Evolutionary conservation across 2,888 invertebrate genomes (phyloP).

Genomic region (Mactromeris polynyma): DNA sequence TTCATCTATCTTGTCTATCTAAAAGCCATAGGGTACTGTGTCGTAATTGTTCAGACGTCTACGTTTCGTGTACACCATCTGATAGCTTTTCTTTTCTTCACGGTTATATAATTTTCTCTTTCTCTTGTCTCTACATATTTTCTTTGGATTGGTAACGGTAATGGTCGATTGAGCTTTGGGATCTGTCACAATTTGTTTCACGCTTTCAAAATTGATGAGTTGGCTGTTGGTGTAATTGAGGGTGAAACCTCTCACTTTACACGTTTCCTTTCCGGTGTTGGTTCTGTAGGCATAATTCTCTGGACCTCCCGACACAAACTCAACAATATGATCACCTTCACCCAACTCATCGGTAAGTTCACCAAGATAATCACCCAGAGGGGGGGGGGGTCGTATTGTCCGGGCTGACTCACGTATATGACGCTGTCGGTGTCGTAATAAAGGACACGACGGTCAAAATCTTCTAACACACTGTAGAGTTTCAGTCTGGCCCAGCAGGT

Average conservation of each 20-base stretch:
- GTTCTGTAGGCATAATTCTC: slow-evolving; percentile 47
- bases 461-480: slow-evolving; percentile 53
- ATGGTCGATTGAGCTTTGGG: neutral
- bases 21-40: slow-evolving; percentile 49
- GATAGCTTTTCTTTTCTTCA: slow-evolving; percentile 84
- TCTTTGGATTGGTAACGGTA: slow-evolving; percentile 35
- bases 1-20: no score
- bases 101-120: slow-evolving; percentile 41
- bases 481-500: slow-evolving; percentile 56
- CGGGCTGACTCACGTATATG: slow-evolving; percentile 38
- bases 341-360: slow-evolving; percentile 38
- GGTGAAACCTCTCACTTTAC: slow-evolving; percentile 52
- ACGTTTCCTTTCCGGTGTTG: slow-evolving; percentile 35
- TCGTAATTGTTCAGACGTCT: no score
- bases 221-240: slow-evolving; percentile 41
- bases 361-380: slow-evolving; percentile 34
- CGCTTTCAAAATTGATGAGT: slow-evolving; percentile 53
- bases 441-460: slow-evolving; percentile 36
- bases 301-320: slow-evolving; percentile 47
- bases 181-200: slow-evolving; percentile 37
- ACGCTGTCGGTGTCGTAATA: slow-evolving; percentile 84
- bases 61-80: no score
- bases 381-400: slow-evolving; percentile 29
- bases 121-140: slow-evolving; percentile 46
- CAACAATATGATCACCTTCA: slow-evolving; percentile 27